Evolutionary conservation across 2,888 invertebrate genomes (phyloP).

Genomic region (Cylloceria caligata): DNA sequence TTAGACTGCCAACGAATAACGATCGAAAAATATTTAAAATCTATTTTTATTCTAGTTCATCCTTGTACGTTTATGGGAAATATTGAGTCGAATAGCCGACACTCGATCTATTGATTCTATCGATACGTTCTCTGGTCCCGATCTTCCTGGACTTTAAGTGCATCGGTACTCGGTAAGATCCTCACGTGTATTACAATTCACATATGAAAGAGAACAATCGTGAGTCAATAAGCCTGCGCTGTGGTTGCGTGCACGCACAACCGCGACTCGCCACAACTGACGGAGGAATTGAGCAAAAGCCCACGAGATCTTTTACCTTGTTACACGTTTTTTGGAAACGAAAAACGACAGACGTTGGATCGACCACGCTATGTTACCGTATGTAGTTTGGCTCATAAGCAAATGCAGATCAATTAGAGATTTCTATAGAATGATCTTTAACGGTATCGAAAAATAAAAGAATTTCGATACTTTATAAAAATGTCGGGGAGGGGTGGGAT

Average conservation of each 20-base stretch:
- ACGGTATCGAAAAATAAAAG: neutral
- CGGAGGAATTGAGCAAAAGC: constrained; percentile 13
- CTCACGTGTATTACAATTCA: neutral
- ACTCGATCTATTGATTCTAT: too few species aligned
- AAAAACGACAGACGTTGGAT: constrained; percentile 40
- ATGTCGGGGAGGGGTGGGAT: too few species aligned
- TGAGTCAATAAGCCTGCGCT: constrained; percentile 5
- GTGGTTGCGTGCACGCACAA: constrained; percentile 13
- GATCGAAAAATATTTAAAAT: too few species aligned
- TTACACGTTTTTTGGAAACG: constrained; percentile 6
- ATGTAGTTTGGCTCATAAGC: neutral
- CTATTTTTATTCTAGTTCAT: too few species aligned
- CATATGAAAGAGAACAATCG: constrained; percentile 16
- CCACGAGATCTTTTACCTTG: constrained; percentile 7
- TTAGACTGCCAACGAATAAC: too few species aligned
- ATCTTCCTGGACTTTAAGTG: neutral
- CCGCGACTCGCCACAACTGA: constrained; percentile 8
- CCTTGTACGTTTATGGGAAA: too few species aligned
- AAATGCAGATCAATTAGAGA: neutral
- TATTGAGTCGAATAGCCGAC: too few species aligned
- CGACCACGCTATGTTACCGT: neutral
- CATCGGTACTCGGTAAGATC: constrained; percentile 5
- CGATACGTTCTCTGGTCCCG: too few species aligned
- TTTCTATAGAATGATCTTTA: neutral
- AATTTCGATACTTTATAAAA: neutral